Base-by-base conservation (phyloP, 2,888 invertebrate genomes). In the Macrosoma leucophasiata region DNA sequence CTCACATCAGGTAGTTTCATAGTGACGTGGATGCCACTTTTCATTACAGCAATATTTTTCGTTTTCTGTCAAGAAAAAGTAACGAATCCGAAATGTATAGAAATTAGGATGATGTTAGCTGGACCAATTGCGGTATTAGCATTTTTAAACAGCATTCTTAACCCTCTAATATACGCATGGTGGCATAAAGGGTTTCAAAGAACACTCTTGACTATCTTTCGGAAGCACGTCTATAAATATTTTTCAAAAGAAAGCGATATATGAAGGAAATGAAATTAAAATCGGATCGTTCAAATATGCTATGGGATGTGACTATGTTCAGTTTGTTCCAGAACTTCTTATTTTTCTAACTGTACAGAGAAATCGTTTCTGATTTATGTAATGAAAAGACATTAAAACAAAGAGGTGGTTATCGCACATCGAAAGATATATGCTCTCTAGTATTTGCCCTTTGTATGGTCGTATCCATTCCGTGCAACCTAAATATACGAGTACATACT, bases 161-260 rank as follows among this genome's bases (percentile, higher is more conserved):
- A 90, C 56, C 90, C 90, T 1, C 58, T 90, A 13, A 89, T 90
- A 44, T 90, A 90, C 52, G 89, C 89, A 0, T 90, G 89, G 89
- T 90, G 90, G 90, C 89, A 90, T 56, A 88, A 87, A 58, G 89
- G 89, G 0, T 90, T 90, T 48, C 75, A 89, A 48, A 76, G 60
- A 31, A 84, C 77, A 9, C 63, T 86, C 1, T 75, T 58, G 48
- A 68, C 56, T 33, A 69, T 74, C 49, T 42, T 62, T n/a, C 41
- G 45, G 17, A 63, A 44, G 39, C 55, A 54, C 39, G 36, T 58
- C 7, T 31, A 15, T n/a, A 40, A 23, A 13, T 31, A 28, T n/a
- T 10, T 31, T 11, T n/a, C 23, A 2, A 31, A 36, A 19, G 10
- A 30, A 27, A 21, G n/a, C n/a, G n/a, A n/a, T n/a, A n/a, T n/a